Evolutionary conservation across 2,113 vertebrate genomes (phyloP), one percentile per base, ranked within the genome.

Genomic region (Marmota monax): DNA sequence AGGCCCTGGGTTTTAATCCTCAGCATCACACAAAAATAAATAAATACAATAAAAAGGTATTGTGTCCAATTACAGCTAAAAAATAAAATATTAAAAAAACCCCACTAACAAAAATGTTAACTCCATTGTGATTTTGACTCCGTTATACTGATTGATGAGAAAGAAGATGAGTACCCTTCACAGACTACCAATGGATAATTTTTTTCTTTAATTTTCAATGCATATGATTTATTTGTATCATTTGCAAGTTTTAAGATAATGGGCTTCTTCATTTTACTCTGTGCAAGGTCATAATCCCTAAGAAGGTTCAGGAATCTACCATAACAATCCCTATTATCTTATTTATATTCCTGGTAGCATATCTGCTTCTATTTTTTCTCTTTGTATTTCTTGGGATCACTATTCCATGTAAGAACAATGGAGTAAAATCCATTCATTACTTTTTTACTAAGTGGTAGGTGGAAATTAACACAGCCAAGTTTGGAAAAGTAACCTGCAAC

Each of bases 41-140:
- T 45, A 45, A 45, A 45, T 45, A 45, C 45, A 45, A 45, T 45
- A 45, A 45, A 45, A 45, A 45, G 45, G 45, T 45, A 45, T 45
- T 45, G 7, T 45, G 45, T 9, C 45, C 45, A 45, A 45, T 45
- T 45, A 45, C 45, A 45, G 45, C 45, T 45, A 45, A 45, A 45
- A 45, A 45, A 45, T 45, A 45, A 45, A 45, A 45, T 45, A 45
- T 45, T 45, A 7, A 45, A 45, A 42, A 97, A 83, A 45, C 9
- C 8, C n/a, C 76, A 32, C 58, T 42, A 88, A 10, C 5, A 58
- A 74, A 39, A 91, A 83, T 79, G 85, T 79, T 92, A 83, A 86
- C 95, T 92, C n/a, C 23, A 90, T 65, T 17, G 79, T 48, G 69
- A 78, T 92, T 97, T 82, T 88, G 58, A 95, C 39, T 92, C 78